phyloP scores from a whole-genome alignment of 2,113 vertebrate genomes.

The Symphodus melops region DNA sequence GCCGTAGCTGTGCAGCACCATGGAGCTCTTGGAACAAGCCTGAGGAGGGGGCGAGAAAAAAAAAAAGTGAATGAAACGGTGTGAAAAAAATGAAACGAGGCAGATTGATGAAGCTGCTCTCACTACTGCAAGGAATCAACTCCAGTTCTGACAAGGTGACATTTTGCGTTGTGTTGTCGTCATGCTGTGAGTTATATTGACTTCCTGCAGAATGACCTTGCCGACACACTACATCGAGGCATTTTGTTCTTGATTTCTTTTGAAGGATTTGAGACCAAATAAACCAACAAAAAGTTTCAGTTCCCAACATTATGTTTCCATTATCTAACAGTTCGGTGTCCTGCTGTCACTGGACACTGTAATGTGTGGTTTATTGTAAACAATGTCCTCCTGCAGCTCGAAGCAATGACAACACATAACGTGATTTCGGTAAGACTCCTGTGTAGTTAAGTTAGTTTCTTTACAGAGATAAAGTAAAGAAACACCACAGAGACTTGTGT shows the following conservation, averaged over 20 bases:
- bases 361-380: background rate
- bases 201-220: background rate
- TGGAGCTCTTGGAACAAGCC: slow-evolving; percentile 90
- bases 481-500: too few species aligned
- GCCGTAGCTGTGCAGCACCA: slow-evolving; percentile 92
- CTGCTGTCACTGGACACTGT: background rate
- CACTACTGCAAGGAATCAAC: background rate
- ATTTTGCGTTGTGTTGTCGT: slow-evolving; percentile 16
- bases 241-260: background rate
- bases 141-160: slow-evolving; percentile 15
- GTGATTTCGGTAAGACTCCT: too few species aligned
- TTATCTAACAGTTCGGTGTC: background rate
- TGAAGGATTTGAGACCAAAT: background rate
- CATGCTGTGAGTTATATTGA: background rate
- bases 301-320: too few species aligned
- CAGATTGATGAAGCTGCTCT: background rate
- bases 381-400: background rate
- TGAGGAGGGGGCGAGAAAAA: slow-evolving; percentile 48
- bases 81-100: background rate
- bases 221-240: background rate
- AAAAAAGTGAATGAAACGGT: background rate
- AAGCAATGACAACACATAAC: too few species aligned
- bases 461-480: too few species aligned
- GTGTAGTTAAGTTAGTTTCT: too few species aligned
- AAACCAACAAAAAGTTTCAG: background rate